Percentiles rank a stretch among this genome's conserved stretches.
These are phyloP conservation scores for Glaucopsyche alexis DNA, from an alignment of 2,888 invertebrate genomes.

Conservation along the genomic window DNA sequence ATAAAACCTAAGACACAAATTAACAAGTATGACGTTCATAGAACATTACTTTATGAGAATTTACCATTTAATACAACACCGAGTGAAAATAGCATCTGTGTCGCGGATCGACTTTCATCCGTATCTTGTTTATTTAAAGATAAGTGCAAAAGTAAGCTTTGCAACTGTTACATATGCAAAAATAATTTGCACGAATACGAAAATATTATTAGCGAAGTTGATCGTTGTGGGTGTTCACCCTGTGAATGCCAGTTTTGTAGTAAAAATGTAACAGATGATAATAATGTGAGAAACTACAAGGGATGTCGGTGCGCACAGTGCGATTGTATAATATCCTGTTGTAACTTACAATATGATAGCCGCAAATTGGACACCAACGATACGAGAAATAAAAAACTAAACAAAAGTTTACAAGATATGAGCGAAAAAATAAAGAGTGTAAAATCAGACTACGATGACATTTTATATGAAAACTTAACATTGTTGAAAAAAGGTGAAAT, in stretches of 20 bases:
- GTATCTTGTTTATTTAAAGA: neutral
- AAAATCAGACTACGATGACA: neutral
- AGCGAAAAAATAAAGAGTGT: neutral
- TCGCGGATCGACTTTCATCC: neutral
- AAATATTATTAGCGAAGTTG: neutral
- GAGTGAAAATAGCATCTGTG: neutral
- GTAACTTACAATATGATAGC: neutral
- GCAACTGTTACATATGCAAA: neutral
- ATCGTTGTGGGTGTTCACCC: constrained; percentile 42
- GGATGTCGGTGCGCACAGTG: neutral
- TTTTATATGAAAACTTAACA: constrained; percentile 35
- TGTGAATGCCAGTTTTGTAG: constrained; percentile 45
- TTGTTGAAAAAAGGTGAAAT: constrained; percentile 32
- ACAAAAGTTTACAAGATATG: neutral
- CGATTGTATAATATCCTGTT: neutral
- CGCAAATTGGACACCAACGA: neutral
- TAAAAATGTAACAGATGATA: neutral
- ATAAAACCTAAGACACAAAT: neutral
- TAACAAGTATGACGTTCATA: neutral
- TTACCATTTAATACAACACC: neutral
- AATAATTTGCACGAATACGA: neutral
- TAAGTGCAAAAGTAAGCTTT: neutral
- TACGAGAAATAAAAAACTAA: neutral
- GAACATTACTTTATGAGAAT: neutral
- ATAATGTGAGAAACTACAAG: neutral